Percentiles rank a stretch among this genome's conserved stretches.
Conservation (phyloP, 1,140 invertebrate species). For the Pogonus chalceus region DNA sequence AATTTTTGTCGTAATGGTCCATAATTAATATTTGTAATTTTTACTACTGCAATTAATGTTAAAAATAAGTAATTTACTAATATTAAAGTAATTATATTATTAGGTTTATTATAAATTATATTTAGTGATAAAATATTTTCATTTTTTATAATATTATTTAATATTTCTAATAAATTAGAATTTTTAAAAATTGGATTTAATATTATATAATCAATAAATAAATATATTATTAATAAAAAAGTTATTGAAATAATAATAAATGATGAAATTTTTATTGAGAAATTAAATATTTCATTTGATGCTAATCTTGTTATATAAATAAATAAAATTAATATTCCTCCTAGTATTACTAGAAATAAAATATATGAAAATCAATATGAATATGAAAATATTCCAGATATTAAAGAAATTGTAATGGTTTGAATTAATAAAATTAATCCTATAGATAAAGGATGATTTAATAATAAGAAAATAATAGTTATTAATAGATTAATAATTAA, state of each 20-base stretch:
- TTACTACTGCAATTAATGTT: conserved; percentile 37
- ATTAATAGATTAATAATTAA: conserved; percentile 30
- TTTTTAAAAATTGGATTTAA: conserved; percentile 5
- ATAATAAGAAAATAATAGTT: conserved; percentile 33
- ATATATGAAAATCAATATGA: conserved; percentile 41
- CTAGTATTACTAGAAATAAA: conserved; percentile 42
- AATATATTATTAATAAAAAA: conserved; percentile 18
- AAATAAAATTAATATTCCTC: conserved; percentile 46
- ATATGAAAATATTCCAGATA: conserved; percentile 31
- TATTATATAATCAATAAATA: conserved; percentile 18
- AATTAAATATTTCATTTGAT: conserved; percentile 43
- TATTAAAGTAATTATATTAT: conserved; percentile 29
- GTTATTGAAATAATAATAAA: conserved; percentile 22
- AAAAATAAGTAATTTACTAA: conserved; percentile 42
- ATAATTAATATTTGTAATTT: conserved; percentile 36
- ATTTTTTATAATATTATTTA: conserved; percentile 2
- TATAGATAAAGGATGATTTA: conserved; percentile 40
- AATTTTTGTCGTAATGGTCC: conserved; percentile 35
- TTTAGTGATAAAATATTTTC: conserved; percentile 5
- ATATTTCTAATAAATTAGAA: conserved; percentile 1
- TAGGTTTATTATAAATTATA: conserved; percentile 13
- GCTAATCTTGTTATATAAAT: conserved; percentile 45
- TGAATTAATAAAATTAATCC: conserved; percentile 39
- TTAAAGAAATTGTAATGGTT: conserved; percentile 35
- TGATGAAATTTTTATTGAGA: conserved; percentile 25